Conservation (phyloP, 2,113 vertebrate genomes). For the Coracopsis vasa region DNA sequence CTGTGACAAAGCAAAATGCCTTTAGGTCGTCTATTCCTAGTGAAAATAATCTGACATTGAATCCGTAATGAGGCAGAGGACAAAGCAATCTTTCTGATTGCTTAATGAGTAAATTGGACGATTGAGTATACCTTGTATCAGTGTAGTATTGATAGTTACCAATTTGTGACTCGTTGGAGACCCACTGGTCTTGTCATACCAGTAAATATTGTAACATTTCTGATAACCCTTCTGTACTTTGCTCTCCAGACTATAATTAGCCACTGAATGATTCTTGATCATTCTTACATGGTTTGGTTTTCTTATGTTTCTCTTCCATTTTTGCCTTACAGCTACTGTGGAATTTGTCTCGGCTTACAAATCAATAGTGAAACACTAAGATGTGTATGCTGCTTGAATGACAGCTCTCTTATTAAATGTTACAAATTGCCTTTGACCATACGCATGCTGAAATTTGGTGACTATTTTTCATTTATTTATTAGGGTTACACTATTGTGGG, state of each 20-base stretch:
- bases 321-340: not conserved
- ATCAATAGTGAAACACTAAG: not conserved
- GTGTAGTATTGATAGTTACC: not conserved
- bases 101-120: not conserved
- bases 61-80: conserved; percentile 5
- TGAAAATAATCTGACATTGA: not conserved
- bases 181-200: not conserved
- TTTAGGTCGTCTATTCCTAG: not conserved
- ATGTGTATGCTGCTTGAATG: not conserved
- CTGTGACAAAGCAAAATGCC: conserved; percentile 40
- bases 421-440: not conserved
- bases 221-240: not conserved
- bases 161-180: not conserved
- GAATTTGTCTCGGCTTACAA: not conserved
- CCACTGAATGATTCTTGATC: not conserved
- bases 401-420: not conserved
- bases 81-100: conserved; percentile 18
- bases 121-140: not conserved
- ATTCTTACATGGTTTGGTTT: not conserved
- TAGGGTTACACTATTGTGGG: not conserved
- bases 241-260: not conserved
- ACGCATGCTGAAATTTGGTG: not conserved
- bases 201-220: not conserved
- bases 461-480: not conserved
- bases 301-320: not conserved